Evolutionary conservation across 2,888 invertebrate species (phyloP).

Genomic region (Chydorus sphaericus): DNA sequence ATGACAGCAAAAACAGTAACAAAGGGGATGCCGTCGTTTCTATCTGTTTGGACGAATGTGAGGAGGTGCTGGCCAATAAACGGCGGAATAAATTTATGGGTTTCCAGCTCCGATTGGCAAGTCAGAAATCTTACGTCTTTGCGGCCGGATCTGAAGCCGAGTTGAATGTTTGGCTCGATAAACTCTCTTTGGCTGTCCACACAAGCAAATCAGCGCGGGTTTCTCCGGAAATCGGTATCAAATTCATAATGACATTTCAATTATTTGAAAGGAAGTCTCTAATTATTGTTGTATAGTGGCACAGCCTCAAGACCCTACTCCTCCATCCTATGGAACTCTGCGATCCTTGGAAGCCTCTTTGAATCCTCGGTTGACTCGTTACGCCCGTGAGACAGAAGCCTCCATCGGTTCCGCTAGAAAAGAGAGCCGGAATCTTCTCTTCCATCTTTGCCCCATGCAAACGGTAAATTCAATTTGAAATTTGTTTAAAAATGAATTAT

Average conservation of each 20-base stretch:
- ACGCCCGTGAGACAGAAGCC: constrained; percentile 77
- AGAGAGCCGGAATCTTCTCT: constrained; percentile 64
- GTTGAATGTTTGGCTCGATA: constrained; percentile 64
- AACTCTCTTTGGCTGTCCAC: constrained; percentile 66
- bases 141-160: constrained; percentile 77
- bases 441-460: constrained; percentile 50
- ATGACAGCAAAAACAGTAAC: too few relatives aligned
- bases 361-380: constrained; percentile 80
- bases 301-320: constrained; percentile 13
- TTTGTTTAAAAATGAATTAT: constrained; percentile 16
- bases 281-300: constrained; percentile 15
- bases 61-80: constrained; percentile 69
- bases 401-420: constrained; percentile 66
- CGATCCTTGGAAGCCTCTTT: constrained; percentile 81
- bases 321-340: constrained; percentile 50
- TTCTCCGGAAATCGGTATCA: constrained; percentile 49
- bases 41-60: constrained; percentile 86
- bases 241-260: not conserved
- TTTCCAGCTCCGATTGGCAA: constrained; percentile 75
- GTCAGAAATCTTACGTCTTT: constrained; percentile 70
- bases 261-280: not conserved
- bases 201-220: too few relatives aligned
- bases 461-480: constrained; percentile 26
- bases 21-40: constrained; percentile 81
- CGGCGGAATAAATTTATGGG: constrained; percentile 59